Evolutionary conservation across 2,113 vertebrate genomes (phyloP), one percentile per base, ranked within the genome.

Genomic region (Vulpes lagopus): DNA sequence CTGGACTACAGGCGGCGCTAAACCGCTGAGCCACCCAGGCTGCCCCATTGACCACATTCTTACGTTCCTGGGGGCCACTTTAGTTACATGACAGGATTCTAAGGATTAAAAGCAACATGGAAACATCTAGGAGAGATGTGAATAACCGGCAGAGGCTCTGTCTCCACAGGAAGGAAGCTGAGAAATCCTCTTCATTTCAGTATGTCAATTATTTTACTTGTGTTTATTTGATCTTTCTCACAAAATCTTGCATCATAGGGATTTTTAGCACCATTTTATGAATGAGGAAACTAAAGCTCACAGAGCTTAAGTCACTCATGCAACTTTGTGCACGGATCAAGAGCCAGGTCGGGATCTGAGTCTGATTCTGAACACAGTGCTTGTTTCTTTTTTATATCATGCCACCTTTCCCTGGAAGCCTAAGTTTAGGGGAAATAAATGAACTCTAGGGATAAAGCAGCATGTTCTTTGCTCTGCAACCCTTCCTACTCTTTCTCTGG

Each of bases 241-340:
- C 35, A 78, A 91, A 96, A 67, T 51, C 19, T 32, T 82, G 38
- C 60, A 74, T 9, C 11, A 69, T 74, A 88, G 11, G 25, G 43
- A 32, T 6, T 81, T 60, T 60, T 67, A 53, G 76, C 62, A 53
- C 22, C 2, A 69, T 95, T 97, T 98, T 88, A 95, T 51, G 43
- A 25, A 57, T 4, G 11, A 95, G 64, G 20, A 86, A 78, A 94
- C 8, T 19, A 53, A 94, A 60, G 49, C 43, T 49, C 6, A 93
- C 60, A 60, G 35, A 91, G 65, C 16, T 30, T 23, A 86, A 43
- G 7, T 83, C 73, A 38, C 20, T 85, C 25, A 22, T 14, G 22
- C 16, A 93, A 55, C 51, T 84, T 83, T 59, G 38, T 27, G 32
- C 15, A 57, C 0, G 0, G 11, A 84, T 59, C 30, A 59, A 80